Evolutionary conservation across 2,888 invertebrate genomes (phyloP).

Genomic region (Lithophane leautieri): DNA sequence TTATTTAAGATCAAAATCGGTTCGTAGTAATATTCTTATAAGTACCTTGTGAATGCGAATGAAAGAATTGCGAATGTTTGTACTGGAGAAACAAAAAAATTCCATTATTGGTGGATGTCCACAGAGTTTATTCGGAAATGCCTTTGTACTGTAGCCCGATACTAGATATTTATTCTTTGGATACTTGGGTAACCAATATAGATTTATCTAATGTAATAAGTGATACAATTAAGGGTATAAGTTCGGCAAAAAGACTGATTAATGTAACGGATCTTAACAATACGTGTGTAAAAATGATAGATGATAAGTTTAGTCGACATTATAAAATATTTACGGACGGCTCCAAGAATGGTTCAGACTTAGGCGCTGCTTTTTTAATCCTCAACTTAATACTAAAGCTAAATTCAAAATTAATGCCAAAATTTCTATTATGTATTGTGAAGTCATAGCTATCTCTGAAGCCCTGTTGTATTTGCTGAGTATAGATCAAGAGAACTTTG

Average conservation of each 20-base stretch:
- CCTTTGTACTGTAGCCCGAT: background rate
- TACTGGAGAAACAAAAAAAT: too few species aligned
- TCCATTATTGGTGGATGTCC: too few species aligned
- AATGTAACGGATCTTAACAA: background rate
- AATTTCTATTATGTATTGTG: background rate
- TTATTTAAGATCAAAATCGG: too few species aligned
- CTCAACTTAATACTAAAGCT: background rate
- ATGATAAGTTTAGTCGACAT: background rate
- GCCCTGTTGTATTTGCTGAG: too few species aligned
- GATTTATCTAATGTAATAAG: background rate
- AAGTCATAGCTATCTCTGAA: too few species aligned
- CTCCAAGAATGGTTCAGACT: background rate
- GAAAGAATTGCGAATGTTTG: too few species aligned
- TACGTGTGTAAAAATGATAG: background rate
- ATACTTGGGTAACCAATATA: background rate
- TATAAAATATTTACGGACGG: slow-evolving; percentile 3
- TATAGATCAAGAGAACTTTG: too few species aligned
- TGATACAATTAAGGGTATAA: background rate
- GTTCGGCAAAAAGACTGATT: background rate
- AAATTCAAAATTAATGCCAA: background rate
- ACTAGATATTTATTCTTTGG: background rate
- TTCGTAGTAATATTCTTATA: too few species aligned
- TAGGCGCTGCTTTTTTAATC: background rate
- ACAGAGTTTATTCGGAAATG: too few species aligned
- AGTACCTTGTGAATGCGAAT: too few species aligned